Evolutionary conservation across 2,888 invertebrate species (phyloP).

Genomic region (Pyrrhia umbra): DNA sequence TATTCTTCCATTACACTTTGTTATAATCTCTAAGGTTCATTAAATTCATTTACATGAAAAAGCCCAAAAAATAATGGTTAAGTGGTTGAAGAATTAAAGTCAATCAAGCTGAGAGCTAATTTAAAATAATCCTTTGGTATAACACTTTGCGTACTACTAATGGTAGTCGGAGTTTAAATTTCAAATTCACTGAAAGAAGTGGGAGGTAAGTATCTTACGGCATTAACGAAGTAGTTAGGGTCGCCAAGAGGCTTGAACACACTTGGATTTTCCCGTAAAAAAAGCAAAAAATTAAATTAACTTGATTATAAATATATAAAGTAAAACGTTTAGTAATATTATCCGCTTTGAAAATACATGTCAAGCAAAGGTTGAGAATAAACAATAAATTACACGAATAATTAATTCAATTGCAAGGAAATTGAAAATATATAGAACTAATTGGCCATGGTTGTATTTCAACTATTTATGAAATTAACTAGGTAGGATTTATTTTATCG

Average conservation of each 20-base stretch:
- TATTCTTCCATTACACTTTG: constrained; percentile 11
- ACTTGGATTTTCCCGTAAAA: too few relatives aligned
- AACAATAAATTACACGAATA: too few relatives aligned
- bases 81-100: constrained; percentile 49
- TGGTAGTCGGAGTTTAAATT: constrained; percentile 60
- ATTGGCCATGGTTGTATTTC: too few relatives aligned
- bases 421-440: too few relatives aligned
- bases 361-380: too few relatives aligned
- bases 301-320: too few relatives aligned
- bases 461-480: too few relatives aligned
- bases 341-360: too few relatives aligned
- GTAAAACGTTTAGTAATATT: too few relatives aligned
- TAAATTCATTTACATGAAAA: constrained; percentile 42
- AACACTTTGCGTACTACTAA: constrained; percentile 52
- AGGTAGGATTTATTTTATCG: too few relatives aligned
- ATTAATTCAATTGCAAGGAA: too few relatives aligned
- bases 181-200: constrained; percentile 60
- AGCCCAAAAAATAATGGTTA: constrained; percentile 26
- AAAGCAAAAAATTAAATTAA: too few relatives aligned
- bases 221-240: constrained; percentile 32
- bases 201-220: constrained; percentile 51
- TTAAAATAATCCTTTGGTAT: constrained; percentile 59
- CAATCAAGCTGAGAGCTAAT: constrained; percentile 52
- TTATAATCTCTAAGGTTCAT: neutral
- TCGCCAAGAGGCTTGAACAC: neutral